phyloP scores from a whole-genome alignment of 2,888 invertebrate species.

The Hyposoter dolosus region DNA sequence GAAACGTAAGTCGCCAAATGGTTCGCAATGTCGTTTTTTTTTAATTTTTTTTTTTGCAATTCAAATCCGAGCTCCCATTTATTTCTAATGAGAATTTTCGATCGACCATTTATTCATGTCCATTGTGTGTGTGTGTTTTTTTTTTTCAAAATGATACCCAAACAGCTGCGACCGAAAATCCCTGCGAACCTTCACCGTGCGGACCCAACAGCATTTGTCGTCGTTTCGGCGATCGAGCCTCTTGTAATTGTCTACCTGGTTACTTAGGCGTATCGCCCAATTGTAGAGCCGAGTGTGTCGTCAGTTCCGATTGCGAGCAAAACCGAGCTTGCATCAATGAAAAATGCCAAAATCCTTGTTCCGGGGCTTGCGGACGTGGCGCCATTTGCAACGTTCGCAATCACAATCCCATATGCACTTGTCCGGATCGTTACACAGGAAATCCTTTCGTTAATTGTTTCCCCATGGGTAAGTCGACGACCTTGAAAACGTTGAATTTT shows the following conservation, averaged over 20 bases:
- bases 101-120: neutral
- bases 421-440: slow-evolving; percentile 89
- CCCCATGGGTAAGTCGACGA: slow-evolving; percentile 85
- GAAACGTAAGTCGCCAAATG: slow-evolving; percentile 74
- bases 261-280: slow-evolving; percentile 86
- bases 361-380: slow-evolving; percentile 89
- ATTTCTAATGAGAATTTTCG: neutral
- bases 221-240: slow-evolving; percentile 84
- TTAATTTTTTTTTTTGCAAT: neutral
- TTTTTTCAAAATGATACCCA: slow-evolving; percentile 18
- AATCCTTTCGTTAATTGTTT: slow-evolving; percentile 89
- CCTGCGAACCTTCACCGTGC: slow-evolving; percentile 85
- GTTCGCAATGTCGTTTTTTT: neutral
- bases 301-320: slow-evolving; percentile 86
- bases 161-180: slow-evolving; percentile 74
- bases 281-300: slow-evolving; percentile 86
- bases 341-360: slow-evolving; percentile 89
- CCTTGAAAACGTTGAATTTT: neutral
- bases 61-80: neutral
- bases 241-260: slow-evolving; percentile 86
- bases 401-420: slow-evolving; percentile 86
- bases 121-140: neutral
- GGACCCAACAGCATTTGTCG: slow-evolving; percentile 86
- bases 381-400: slow-evolving; percentile 88
- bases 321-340: slow-evolving; percentile 86